Percentiles rank a stretch among this genome's conserved stretches.
Conservation (phyloP, 2,888 invertebrate genomes). For the Pammene fasciana region DNA sequence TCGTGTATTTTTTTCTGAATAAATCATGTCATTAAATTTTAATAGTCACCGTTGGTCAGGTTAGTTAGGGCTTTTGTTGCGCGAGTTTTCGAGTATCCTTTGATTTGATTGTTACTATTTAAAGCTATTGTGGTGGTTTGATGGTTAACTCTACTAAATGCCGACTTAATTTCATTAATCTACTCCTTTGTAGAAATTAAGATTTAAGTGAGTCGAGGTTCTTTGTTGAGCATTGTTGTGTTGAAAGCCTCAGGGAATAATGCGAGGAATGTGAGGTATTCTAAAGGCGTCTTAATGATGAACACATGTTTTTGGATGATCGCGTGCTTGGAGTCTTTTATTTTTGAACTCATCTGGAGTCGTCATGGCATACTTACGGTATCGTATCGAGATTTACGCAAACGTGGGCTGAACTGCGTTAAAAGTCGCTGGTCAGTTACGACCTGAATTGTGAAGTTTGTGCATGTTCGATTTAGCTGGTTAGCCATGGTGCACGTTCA, state of each 20-base stretch:
- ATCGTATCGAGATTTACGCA: conserved; percentile 50
- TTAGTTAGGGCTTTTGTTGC: conserved; percentile 81
- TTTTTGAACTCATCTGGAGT: conserved; percentile 50
- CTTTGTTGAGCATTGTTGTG: conserved; percentile 64
- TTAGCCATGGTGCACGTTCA: conserved; percentile 15
- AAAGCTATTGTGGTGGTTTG: conserved; percentile 72
- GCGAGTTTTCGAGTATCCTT: conserved; percentile 70
- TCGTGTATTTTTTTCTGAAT: conserved; percentile 75
- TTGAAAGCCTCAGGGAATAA: conserved; percentile 60
- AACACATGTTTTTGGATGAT: conserved; percentile 66
- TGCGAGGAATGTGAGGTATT: conserved; percentile 74
- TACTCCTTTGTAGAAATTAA: conserved; percentile 81
- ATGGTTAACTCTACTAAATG: conserved; percentile 80
- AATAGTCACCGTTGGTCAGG: conserved; percentile 79
- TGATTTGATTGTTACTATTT: conserved; percentile 81
- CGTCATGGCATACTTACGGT: conserved; percentile 48
- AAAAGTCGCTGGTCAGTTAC: conserved; percentile 18
- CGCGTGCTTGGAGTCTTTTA: conserved; percentile 61
- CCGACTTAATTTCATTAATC: conserved; percentile 83
- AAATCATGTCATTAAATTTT: conserved; percentile 84
- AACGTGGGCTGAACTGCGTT: conserved; percentile 46
- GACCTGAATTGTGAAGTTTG: conserved; percentile 12
- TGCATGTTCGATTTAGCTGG: conserved; percentile 20
- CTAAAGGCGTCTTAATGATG: conserved; percentile 70
- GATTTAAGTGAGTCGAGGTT: conserved; percentile 81